Conservation (phyloP, 2,113 vertebrate genomes). For the Guaruba guarouba region DNA sequence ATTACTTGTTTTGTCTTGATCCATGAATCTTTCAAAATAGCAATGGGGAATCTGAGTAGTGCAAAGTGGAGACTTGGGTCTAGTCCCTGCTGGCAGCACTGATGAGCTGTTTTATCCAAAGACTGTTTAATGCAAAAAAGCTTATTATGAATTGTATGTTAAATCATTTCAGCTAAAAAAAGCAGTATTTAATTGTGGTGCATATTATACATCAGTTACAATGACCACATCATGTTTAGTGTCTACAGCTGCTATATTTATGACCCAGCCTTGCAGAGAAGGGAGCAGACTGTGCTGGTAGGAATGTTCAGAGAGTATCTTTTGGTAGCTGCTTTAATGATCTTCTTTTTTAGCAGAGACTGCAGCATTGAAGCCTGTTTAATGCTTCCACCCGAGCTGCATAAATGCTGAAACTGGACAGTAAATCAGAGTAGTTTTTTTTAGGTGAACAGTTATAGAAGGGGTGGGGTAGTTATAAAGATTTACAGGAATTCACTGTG, state of each 20-base stretch:
- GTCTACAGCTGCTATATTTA: slow-evolving; percentile 15
- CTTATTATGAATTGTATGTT: slow-evolving; percentile 10
- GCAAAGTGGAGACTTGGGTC: background rate
- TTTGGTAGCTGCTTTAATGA: background rate
- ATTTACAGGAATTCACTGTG: background rate
- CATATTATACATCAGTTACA: background rate
- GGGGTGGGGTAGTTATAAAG: background rate
- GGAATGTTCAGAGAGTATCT: background rate
- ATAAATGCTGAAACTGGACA: background rate
- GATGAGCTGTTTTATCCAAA: background rate
- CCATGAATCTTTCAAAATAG: background rate
- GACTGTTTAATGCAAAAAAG: background rate
- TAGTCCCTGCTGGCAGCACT: background rate
- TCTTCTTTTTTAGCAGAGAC: background rate
- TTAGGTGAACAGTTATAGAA: background rate
- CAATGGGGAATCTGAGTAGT: background rate
- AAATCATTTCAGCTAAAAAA: slow-evolving; percentile 19
- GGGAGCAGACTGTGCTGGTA: background rate
- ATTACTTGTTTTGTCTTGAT: background rate
- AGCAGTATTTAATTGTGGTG: background rate
- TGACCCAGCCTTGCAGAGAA: background rate
- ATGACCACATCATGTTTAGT: background rate
- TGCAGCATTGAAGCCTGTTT: background rate
- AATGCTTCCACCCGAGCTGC: background rate
- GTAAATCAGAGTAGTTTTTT: background rate